Evolutionary conservation across 1,140 invertebrate genomes (phyloP), one percentile per base, ranked within the genome.

Genomic region (Drosophila arawakana): DNA sequence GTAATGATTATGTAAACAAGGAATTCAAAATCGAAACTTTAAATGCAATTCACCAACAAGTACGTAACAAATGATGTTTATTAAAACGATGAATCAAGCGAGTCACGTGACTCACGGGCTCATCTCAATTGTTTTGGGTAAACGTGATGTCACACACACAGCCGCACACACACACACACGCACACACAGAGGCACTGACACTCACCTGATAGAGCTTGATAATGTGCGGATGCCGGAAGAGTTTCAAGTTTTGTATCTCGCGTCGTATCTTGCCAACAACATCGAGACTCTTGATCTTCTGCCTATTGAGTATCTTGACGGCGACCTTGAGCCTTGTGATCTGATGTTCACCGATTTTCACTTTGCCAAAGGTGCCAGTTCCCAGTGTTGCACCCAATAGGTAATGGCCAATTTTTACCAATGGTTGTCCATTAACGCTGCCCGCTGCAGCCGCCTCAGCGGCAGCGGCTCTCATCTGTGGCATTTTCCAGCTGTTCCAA

Each of bases 181-280:
- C 7, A 49, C 18, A 46, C n/a, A 46, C n/a, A 15, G 13, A 15
- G 13, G 18, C 4, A 18, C 8, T 11, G 6, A 41, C 7, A 55
- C 73, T 92, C 76, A 95, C 96, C 95, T 95, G 95, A 79, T 96
- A 99, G 94, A 99, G 93, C 94, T 99, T 99, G 71, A 99, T 99
- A 77, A 99, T 99, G 92, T 99, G 99, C 13, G 99, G 99, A 95
- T 99, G 99, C 67, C 98, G 95, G 92, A 99, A 99, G 1, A 99
- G 94, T 92, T 99, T 99, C 2, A 99, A 94, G 94, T 99, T 99
- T 93, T 99, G 98, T 90, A 99, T 99, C 94, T 99, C 99, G 65
- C 99, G 94, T 54, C 98, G 94, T 77, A 99, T 99, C 94, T 99
- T 99, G 2, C 98, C 98, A 46, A 99, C 99, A 2, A 99, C 99